Percentiles rank a stretch among this genome's conserved stretches.
These are phyloP conservation scores for Pygocentrus nattereri DNA, from an alignment of 2,797 vertebrate species.

Conservation along the genomic window DNA sequence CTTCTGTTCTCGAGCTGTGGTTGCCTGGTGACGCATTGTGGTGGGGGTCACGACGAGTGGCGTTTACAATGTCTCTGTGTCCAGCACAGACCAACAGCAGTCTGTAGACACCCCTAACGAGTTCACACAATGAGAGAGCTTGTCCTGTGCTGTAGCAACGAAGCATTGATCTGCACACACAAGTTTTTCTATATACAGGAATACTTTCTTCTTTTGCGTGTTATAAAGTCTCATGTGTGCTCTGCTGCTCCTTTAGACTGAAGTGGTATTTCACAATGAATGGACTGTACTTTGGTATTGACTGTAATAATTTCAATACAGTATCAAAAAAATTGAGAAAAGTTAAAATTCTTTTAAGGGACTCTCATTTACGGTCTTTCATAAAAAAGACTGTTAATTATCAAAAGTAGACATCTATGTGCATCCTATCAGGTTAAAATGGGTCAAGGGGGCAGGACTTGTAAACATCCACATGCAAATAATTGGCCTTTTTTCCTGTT, in stretches of 20 bases:
- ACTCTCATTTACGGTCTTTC: not conserved
- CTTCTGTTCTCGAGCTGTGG: constrained; percentile 16
- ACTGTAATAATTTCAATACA: not conserved
- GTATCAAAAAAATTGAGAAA: not conserved
- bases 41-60: constrained; percentile 39
- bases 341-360: not conserved
- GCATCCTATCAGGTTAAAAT: not conserved
- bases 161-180: not conserved
- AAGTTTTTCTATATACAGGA: not conserved
- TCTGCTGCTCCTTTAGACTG: not conserved
- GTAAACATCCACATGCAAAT: not conserved
- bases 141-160: constrained; percentile 14
- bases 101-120: constrained; percentile 10
- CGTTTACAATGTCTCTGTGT: constrained; percentile 46
- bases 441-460: not conserved
- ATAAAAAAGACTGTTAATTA: not conserved
- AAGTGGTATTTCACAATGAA: not conserved
- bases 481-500: too few species aligned
- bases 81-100: constrained; percentile 35
- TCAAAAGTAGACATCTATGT: not conserved
- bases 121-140: constrained; percentile 42
- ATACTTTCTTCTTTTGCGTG: not conserved
- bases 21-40: constrained; percentile 54
- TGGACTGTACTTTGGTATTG: not conserved
- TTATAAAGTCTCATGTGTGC: not conserved